These are phyloP conservation scores for Forbesichthys papilliferus DNA, from an alignment of 2,113 vertebrate species.

Conservation along the genomic window DNA sequence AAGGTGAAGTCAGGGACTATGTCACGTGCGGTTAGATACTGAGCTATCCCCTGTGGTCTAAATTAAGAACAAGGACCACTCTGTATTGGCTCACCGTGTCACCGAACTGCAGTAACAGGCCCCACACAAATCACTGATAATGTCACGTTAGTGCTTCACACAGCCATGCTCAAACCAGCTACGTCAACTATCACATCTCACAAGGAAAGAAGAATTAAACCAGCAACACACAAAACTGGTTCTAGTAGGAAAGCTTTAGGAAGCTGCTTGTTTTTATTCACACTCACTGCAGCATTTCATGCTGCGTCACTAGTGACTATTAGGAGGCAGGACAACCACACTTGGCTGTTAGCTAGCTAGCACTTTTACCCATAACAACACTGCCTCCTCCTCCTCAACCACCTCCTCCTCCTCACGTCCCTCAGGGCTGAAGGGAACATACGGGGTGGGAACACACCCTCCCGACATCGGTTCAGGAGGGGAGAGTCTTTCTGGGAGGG, in stretches of 20 bases:
- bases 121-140: conserved; percentile 5
- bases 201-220: neutral
- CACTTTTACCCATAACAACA: conserved; percentile 76
- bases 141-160: conserved; percentile 36
- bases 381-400: conserved; percentile 70
- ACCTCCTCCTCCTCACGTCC: conserved; percentile 43
- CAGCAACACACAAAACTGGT: neutral
- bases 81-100: conserved; percentile 11
- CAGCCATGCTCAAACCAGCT: conserved; percentile 27
- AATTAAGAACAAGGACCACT: conserved; percentile 38
- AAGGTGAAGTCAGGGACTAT: conserved; percentile 21
- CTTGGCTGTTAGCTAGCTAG: conserved; percentile 15
- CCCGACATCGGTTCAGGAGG: conserved; percentile 35
- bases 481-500: conserved; percentile 25
- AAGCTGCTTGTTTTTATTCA: neutral
- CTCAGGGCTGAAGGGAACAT: conserved; percentile 37
- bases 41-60: conserved; percentile 27
- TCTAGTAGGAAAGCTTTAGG: neutral
- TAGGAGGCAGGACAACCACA: conserved; percentile 38
- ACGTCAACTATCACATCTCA: neutral
- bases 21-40: conserved; percentile 35
- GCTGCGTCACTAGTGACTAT: conserved; percentile 4
- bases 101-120: conserved; percentile 13
- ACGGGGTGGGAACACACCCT: conserved; percentile 29
- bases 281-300: neutral